Percentiles rank a stretch among this genome's conserved stretches.
These are phyloP conservation scores for Albula goreensis DNA, from an alignment of 2,113 vertebrate species.

Conservation along the genomic window DNA sequence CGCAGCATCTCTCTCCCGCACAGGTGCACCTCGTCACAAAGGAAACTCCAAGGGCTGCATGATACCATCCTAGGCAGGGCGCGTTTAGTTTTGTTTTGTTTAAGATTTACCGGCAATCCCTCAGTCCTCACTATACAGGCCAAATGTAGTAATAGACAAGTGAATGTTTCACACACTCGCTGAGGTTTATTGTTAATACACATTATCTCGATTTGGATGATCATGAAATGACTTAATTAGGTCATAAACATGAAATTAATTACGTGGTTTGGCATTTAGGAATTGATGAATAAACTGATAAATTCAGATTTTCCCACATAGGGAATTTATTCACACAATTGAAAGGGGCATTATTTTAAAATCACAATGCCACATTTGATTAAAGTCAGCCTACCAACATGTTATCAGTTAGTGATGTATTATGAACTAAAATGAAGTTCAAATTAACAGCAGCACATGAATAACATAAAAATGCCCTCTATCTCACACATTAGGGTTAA, in stretches of 20 bases:
- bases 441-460: too few species aligned
- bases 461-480: too few species aligned
- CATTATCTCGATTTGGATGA: not conserved
- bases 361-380: not conserved
- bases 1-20: conserved; percentile 3
- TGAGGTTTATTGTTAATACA: not conserved
- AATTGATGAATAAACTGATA: not conserved
- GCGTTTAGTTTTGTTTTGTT: conserved; percentile 11
- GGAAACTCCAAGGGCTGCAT: conserved; percentile 12
- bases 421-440: too few species aligned
- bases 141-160: not conserved
- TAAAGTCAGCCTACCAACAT: not conserved
- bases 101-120: conserved; percentile 13
- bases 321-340: not conserved
- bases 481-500: too few species aligned
- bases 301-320: not conserved
- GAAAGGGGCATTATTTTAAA: not conserved
- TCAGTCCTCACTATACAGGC: not conserved
- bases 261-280: not conserved
- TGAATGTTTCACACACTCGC: not conserved
- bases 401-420: not conserved
- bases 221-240: not conserved
- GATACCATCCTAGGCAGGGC: conserved; percentile 18
- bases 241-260: not conserved
- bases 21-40: not conserved